Evolutionary conservation across 2,888 invertebrate genomes (phyloP).

Genomic region (Pterostichus niger): DNA sequence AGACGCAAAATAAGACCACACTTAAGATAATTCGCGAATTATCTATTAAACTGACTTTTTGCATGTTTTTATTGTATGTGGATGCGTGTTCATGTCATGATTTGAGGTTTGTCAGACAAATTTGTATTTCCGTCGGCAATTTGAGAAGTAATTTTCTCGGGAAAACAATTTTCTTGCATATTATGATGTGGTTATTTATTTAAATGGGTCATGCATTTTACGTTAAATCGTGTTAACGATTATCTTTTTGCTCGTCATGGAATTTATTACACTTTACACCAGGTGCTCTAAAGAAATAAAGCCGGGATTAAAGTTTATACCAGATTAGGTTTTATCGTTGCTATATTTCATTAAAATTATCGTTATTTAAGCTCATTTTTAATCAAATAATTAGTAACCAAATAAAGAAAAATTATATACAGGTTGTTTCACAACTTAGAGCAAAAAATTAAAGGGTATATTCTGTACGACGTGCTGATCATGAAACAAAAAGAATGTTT

Average conservation of each 20-base stretch:
- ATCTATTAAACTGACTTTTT: constrained; percentile 9
- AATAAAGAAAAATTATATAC: no score
- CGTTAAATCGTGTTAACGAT: constrained; percentile 33
- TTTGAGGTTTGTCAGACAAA: constrained; percentile 57
- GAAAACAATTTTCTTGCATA: constrained; percentile 60
- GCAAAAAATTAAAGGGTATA: no score
- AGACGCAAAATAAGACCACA: neutral
- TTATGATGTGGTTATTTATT: constrained; percentile 43
- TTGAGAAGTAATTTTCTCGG: constrained; percentile 59
- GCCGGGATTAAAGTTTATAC: no score
- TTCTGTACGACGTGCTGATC: no score
- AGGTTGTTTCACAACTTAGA: no score
- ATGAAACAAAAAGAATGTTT: no score
- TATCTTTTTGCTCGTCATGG: constrained; percentile 18
- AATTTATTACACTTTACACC: constrained; percentile 22
- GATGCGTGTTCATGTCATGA: constrained; percentile 44
- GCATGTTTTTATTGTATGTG: neutral
- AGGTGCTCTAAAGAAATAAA: neutral
- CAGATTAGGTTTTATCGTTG: no score
- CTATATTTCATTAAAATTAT: no score
- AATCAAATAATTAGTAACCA: no score
- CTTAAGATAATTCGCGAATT: constrained; percentile 16
- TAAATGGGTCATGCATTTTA: constrained; percentile 53
- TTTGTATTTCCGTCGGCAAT: constrained; percentile 45
- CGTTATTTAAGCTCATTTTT: no score